Evolutionary conservation across 2,797 vertebrate species (phyloP).

Genomic region (Artibeus lituratus): DNA sequence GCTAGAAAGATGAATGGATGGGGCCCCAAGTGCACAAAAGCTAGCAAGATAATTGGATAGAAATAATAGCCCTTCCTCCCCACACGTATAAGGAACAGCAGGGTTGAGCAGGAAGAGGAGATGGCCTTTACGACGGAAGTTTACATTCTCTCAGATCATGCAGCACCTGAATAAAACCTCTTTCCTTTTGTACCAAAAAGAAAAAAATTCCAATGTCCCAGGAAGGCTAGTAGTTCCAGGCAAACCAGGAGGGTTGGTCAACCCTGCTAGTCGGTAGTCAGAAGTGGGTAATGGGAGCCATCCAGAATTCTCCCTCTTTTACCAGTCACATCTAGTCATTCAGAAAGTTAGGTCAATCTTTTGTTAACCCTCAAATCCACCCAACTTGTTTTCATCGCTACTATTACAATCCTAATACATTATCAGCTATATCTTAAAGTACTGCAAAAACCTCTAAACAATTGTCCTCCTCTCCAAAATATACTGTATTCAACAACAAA

Average conservation of each 20-base stretch:
- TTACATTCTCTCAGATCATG: too few species aligned
- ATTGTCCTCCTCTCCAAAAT: neutral
- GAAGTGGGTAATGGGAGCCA: neutral
- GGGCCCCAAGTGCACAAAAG: too few species aligned
- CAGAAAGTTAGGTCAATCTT: neutral
- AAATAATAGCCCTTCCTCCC: too few species aligned
- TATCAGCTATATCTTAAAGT: neutral
- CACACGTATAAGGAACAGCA: too few species aligned
- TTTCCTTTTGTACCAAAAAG: too few species aligned
- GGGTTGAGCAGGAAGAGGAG: too few species aligned
- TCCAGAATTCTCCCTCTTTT: neutral
- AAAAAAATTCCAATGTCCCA: neutral
- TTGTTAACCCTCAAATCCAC: neutral
- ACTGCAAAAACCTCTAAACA: neutral
- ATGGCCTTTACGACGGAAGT: too few species aligned
- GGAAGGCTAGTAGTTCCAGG: neutral
- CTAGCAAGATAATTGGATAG: too few species aligned
- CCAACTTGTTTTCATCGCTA: neutral
- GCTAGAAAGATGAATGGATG: too few species aligned
- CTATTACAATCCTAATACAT: neutral
- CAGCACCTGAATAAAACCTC: too few species aligned
- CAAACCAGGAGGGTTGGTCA: neutral
- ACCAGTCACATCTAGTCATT: neutral
- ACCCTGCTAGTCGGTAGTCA: neutral
- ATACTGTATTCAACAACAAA: neutral